A percentile compares a stretch with the other conserved stretches of the same genome.
These are phyloP conservation scores for Parelbella ahira DNA, from an alignment of 2,888 invertebrate species.

Conservation along the genomic window DNA sequence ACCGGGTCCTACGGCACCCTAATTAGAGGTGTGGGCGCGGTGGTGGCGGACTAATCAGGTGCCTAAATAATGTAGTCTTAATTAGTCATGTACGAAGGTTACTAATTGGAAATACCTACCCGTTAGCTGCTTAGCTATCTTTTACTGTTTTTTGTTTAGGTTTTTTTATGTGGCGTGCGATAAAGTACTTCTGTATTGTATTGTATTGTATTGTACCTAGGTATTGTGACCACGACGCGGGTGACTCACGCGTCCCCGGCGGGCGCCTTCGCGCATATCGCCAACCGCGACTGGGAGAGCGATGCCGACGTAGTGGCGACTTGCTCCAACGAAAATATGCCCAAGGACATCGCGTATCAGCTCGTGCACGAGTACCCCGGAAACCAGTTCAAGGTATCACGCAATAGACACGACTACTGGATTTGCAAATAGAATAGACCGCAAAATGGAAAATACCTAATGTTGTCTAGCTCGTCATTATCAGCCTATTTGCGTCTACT, in stretches of 20 bases:
- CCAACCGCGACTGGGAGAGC: conserved; percentile 87
- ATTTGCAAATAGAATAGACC: no score
- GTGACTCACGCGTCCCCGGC: conserved; percentile 90
- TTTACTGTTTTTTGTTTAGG: no score
- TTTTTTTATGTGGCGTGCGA: no score
- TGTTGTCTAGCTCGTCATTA: no score
- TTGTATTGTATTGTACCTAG: conserved; percentile 38
- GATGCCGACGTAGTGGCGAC: conserved; percentile 76
- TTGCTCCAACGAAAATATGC: conserved; percentile 52
- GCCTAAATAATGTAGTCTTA: conserved; percentile 78
- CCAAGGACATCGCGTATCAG: conserved; percentile 85
- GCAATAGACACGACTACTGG: no score
- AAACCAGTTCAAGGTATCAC: conserved; percentile 83
- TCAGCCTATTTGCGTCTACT: no score
- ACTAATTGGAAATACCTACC: no score
- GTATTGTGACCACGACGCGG: conserved; percentile 88
- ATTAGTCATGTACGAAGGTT: no score
- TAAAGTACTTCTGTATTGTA: no score
- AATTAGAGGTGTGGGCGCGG: conserved; percentile 71
- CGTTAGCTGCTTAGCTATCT: no score
- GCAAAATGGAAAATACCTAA: no score
- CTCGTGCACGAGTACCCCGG: conserved; percentile 83
- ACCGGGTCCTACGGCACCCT: conserved; percentile 57
- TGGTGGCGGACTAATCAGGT: conserved; percentile 75
- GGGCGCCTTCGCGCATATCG: conserved; percentile 80